These are phyloP conservation scores for Heteromyza rotundicornis DNA, from an alignment of 2,888 invertebrate genomes.

Conservation along the genomic window DNA sequence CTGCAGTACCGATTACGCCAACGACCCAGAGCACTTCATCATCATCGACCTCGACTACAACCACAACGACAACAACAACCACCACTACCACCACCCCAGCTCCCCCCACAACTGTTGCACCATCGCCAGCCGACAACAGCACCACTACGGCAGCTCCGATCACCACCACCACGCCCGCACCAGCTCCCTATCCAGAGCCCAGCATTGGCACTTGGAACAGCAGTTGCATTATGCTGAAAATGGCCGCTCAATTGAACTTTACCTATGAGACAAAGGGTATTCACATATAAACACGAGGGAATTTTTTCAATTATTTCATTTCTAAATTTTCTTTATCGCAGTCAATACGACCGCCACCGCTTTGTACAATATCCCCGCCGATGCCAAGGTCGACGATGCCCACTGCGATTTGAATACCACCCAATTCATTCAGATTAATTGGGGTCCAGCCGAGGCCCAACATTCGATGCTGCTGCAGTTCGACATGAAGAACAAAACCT, in stretches of 20 bases:
- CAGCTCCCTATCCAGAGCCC: slow-evolving; percentile 56
- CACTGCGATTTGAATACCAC: slow-evolving; percentile 59
- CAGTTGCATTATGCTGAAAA: slow-evolving; percentile 71
- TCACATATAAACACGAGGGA: slow-evolving; percentile 12
- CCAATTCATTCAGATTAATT: slow-evolving; percentile 62
- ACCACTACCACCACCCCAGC: background rate
- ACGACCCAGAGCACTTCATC: background rate
- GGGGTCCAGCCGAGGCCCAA: slow-evolving; percentile 39
- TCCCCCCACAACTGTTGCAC: slow-evolving; percentile 50
- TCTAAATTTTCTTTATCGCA: slow-evolving; percentile 22
- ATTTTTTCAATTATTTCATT: background rate
- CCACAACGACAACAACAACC: background rate
- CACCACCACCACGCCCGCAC: slow-evolving; percentile 23
- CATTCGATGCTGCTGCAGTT: slow-evolving; percentile 62
- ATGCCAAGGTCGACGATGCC: slow-evolving; percentile 57
- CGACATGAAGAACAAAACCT: slow-evolving; percentile 57
- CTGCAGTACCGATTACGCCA: background rate
- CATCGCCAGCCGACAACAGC: slow-evolving; percentile 42
- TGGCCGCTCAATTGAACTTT: slow-evolving; percentile 72
- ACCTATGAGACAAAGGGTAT: slow-evolving; percentile 50
- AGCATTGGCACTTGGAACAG: slow-evolving; percentile 66
- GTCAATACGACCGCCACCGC: slow-evolving; percentile 51
- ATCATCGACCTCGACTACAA: background rate
- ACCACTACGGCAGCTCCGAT: slow-evolving; percentile 48
- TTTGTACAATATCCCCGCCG: slow-evolving; percentile 63